Conservation (phyloP, 1,140 invertebrate genomes). For the Drosophila kepulauana region DNA sequence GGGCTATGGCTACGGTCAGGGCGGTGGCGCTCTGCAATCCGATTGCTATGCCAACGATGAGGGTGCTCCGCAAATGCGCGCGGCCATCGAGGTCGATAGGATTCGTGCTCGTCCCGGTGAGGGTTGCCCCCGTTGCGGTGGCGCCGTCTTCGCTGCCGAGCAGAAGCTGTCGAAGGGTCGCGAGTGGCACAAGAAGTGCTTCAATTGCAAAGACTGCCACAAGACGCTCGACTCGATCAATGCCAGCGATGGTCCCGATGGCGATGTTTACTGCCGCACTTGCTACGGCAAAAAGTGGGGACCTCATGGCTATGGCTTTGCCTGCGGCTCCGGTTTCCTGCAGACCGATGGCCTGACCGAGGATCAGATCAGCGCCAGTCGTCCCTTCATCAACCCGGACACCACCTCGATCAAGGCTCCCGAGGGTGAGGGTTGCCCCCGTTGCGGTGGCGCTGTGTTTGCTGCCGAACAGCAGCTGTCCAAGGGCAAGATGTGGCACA, state of each 20-base stretch:
- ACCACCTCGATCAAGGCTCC: slow-evolving; percentile 95
- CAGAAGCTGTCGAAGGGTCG: slow-evolving; percentile 94
- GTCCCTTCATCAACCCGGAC: slow-evolving; percentile 93
- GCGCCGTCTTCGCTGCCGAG: slow-evolving; percentile 95
- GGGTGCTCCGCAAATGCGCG: slow-evolving; percentile 83
- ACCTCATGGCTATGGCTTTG: slow-evolving; percentile 97
- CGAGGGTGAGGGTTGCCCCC: slow-evolving; percentile 94
- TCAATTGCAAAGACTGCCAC: slow-evolving; percentile 97
- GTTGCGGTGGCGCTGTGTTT: slow-evolving; percentile 96
- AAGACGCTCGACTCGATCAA: slow-evolving; percentile 97
- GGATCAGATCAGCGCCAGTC: slow-evolving; percentile 90
- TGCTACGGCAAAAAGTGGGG: slow-evolving; percentile 94
- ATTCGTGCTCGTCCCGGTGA: slow-evolving; percentile 93
- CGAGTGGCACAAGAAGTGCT: slow-evolving; percentile 99
- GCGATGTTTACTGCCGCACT: slow-evolving; percentile 92
- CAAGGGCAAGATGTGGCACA: slow-evolving; percentile 98
- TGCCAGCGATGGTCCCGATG: slow-evolving; percentile 95
- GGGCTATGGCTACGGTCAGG: slow-evolving; percentile 97
- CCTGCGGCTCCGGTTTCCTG: slow-evolving; percentile 96
- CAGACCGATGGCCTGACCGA: slow-evolving; percentile 94
- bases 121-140: slow-evolving; percentile 95
- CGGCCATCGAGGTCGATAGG: slow-evolving; percentile 91
- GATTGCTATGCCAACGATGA: slow-evolving; percentile 86
- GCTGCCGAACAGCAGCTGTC: slow-evolving; percentile 97
- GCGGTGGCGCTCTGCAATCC: slow-evolving; percentile 95